A percentile compares a stretch with the other conserved stretches of the same genome.
These are phyloP conservation scores for Tangachromis dhanisi DNA, from an alignment of 2,113 vertebrate species.

Conservation along the genomic window DNA sequence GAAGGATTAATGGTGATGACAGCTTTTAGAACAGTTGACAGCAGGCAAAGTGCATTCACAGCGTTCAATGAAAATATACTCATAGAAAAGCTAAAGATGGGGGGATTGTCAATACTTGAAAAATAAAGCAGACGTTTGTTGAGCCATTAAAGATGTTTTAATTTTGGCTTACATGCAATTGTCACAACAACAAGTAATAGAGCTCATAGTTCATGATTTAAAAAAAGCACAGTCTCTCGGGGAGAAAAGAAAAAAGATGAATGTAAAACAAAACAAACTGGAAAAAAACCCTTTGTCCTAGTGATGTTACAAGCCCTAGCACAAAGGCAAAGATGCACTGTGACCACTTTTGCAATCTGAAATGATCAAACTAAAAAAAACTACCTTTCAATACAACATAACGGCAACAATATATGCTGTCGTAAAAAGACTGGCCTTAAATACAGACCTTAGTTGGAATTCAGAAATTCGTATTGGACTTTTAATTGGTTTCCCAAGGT, in stretches of 20 bases:
- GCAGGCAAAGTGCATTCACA: neutral
- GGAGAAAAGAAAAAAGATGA: neutral
- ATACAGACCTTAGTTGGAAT: neutral
- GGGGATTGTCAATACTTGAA: neutral
- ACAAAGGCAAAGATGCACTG: neutral
- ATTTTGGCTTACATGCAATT: neutral
- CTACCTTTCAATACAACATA: neutral
- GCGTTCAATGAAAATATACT: neutral
- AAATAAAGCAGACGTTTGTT: neutral
- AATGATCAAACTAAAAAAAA: neutral
- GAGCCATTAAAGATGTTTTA: neutral
- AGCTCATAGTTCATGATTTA: neutral
- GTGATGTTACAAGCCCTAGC: neutral
- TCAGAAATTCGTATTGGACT: neutral
- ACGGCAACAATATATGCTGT: neutral
- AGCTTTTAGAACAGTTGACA: neutral
- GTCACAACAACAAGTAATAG: neutral
- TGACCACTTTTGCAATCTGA: neutral
- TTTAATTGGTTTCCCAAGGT: neutral
- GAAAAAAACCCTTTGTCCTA: accelerated
- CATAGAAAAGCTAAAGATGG: neutral
- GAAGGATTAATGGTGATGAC: neutral
- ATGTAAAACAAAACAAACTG: neutral
- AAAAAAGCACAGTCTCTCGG: neutral
- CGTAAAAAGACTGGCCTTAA: neutral